Evolutionary conservation across 1,140 invertebrate species (phyloP).

Genomic region (Ips nitidus): DNA sequence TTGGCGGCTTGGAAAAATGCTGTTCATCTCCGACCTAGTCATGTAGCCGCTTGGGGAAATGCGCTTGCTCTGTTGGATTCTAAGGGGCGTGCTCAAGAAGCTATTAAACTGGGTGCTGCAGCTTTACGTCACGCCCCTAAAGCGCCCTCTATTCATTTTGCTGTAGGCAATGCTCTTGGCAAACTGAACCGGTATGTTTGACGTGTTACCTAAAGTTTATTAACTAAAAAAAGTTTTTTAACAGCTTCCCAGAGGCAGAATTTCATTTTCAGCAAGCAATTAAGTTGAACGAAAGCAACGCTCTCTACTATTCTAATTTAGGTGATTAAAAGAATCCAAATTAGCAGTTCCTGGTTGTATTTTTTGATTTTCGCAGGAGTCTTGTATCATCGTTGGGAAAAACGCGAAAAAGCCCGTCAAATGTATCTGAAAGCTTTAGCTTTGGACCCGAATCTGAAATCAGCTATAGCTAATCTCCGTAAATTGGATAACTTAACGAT

Average conservation of each 20-base stretch:
- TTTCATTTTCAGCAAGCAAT: conserved; percentile 77
- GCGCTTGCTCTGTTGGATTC: conserved; percentile 86
- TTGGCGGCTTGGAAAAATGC: conserved; percentile 78
- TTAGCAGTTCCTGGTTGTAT: conserved; percentile 23
- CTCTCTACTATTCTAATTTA: conserved; percentile 82
- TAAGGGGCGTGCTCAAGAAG: conserved; percentile 68
- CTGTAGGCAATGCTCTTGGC: conserved; percentile 84
- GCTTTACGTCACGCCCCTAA: conserved; percentile 70
- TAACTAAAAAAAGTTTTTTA: not conserved
- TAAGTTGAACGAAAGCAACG: conserved; percentile 64
- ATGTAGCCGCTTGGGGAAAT: conserved; percentile 89
- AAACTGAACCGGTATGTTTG: conserved; percentile 72
- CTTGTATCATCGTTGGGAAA: conserved; percentile 91
- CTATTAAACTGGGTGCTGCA: conserved; percentile 66
- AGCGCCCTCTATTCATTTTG: conserved; percentile 79
- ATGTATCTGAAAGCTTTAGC: conserved; percentile 76
- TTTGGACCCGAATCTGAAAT: conserved; percentile 68
- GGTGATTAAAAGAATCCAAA: conserved; percentile 56
- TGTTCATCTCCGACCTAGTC: conserved; percentile 72
- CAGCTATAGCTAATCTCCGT: conserved; percentile 67
- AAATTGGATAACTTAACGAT: conserved; percentile 46
- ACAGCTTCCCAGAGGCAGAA: conserved; percentile 65
- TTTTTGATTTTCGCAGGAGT: conserved; percentile 66
- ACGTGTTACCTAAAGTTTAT: not conserved
- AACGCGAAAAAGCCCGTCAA: conserved; percentile 68